A percentile compares a stretch with the other conserved stretches of the same genome.
Evolutionary conservation across 2,888 invertebrate species (phyloP).

Genomic region (Rhorus exstirpatorius): DNA sequence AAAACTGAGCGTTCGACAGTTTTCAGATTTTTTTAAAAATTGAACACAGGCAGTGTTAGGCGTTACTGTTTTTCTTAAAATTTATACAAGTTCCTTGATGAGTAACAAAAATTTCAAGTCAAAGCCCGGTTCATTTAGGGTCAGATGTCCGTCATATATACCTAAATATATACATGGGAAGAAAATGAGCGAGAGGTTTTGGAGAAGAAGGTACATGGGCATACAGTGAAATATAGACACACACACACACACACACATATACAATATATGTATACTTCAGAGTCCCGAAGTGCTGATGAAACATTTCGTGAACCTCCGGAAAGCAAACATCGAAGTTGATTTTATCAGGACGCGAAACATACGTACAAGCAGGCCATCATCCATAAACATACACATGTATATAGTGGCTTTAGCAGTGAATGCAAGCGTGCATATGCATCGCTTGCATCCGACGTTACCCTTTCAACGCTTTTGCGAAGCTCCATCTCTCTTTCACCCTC

Average conservation of each 20-base stretch:
- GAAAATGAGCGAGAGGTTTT: constrained; percentile 31
- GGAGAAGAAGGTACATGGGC: neutral
- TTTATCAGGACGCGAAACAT: constrained; percentile 76
- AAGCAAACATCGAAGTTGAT: constrained; percentile 81
- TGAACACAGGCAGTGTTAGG: no score
- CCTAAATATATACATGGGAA: constrained; percentile 30
- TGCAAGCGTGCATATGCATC: constrained; percentile 62
- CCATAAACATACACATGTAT: constrained; percentile 1
- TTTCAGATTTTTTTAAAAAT: no score
- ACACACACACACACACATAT: neutral
- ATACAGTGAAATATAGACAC: neutral
- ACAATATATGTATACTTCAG: constrained; percentile 3
- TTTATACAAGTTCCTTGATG: no score
- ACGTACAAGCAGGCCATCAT: constrained; percentile 46
- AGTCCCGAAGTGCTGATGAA: constrained; percentile 69
- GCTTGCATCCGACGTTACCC: constrained; percentile 46
- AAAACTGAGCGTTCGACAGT: no score
- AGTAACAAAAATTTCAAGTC: neutral
- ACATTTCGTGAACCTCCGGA: constrained; percentile 71
- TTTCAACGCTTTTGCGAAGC: constrained; percentile 43
- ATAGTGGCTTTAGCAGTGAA: constrained; percentile 40
- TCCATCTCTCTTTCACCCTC: constrained; percentile 4
- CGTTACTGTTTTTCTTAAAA: no score
- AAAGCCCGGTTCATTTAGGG: neutral
- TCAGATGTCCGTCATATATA: constrained; percentile 13